phyloP scores from a whole-genome alignment of 1,140 invertebrate genomes.

The Rhopalosiphum maidis region DNA sequence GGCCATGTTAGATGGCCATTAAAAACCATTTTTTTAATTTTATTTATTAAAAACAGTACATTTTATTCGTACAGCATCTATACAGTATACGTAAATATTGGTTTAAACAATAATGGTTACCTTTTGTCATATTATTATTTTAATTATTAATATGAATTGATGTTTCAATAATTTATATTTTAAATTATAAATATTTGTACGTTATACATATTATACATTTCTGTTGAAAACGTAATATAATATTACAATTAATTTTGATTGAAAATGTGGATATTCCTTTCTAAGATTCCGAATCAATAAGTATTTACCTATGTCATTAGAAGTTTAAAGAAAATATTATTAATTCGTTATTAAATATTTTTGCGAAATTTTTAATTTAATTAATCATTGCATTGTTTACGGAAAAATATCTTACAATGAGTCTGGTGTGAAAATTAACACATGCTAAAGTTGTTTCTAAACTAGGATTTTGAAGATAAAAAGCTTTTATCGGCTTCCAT shows the following conservation, averaged over 20 bases:
- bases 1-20: neutral
- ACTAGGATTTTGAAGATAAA: constrained; percentile 23
- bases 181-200: no score
- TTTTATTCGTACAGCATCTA: neutral
- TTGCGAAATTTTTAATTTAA: neutral
- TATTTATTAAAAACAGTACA: neutral
- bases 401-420: neutral
- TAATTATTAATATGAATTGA: neutral
- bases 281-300: neutral
- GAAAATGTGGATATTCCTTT: neutral
- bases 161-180: no score
- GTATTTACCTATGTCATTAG: neutral
- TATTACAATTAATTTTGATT: no score
- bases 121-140: neutral
- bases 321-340: neutral
- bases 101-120: neutral
- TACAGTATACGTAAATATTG: neutral
- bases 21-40: neutral
- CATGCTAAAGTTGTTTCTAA: neutral
- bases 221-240: no score
- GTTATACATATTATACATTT: no score
- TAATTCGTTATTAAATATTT: neutral
- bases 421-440: neutral
- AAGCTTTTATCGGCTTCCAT: constrained; percentile 16
- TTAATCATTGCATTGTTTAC: neutral